phyloP scores from a whole-genome alignment of 2,113 vertebrate species.

The Nannospalax galili region DNA sequence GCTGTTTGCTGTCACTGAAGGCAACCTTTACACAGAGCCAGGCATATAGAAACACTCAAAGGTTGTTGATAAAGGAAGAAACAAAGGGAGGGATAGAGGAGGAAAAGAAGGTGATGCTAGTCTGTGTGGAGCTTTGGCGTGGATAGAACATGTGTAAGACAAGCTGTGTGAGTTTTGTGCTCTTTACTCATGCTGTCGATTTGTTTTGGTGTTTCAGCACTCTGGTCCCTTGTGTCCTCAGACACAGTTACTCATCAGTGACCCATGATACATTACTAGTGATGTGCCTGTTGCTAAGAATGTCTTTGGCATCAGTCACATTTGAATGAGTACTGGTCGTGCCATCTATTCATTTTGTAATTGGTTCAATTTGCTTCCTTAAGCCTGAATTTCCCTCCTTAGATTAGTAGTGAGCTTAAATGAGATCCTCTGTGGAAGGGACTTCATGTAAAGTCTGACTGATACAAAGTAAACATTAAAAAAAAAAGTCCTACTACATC shows the following conservation, averaged over 20 bases:
- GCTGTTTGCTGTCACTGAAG: background rate
- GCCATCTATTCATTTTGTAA: background rate
- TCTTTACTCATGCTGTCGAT: background rate
- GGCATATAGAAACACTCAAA: background rate
- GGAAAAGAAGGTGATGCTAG: too few relatives aligned
- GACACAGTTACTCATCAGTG: background rate
- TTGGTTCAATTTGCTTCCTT: background rate
- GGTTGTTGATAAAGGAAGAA: background rate
- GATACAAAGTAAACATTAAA: background rate
- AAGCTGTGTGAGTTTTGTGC: background rate
- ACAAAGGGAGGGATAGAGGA: background rate
- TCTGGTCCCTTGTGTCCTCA: background rate
- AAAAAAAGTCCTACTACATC: background rate
- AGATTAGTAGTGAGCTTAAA: background rate
- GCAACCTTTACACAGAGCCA: background rate
- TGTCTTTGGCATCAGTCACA: background rate
- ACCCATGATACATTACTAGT: background rate
- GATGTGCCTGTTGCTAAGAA: background rate
- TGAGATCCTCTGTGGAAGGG: background rate
- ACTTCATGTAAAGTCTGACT: background rate
- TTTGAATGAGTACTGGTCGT: background rate
- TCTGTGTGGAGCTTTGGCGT: too few relatives aligned
- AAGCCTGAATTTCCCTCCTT: background rate
- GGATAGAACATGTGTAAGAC: background rate
- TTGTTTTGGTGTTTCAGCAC: background rate